Base-by-base conservation (phyloP, 2,113 vertebrate species). In the Seriola aureovittata region DNA sequence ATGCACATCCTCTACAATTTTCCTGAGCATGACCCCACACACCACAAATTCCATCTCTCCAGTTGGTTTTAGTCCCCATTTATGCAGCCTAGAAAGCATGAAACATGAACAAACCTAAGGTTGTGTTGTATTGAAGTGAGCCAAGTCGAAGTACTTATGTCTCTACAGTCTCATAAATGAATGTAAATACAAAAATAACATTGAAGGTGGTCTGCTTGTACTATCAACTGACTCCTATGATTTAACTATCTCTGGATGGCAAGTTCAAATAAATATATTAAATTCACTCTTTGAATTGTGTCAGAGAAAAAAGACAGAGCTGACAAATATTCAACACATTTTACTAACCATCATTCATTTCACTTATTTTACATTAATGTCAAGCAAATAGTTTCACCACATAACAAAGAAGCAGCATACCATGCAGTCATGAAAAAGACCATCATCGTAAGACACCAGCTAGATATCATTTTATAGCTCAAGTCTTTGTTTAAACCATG, bases 271-370 rank as follows among this genome's bases (percentile, higher is more conserved):
- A 46, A 46, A 46, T 5, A 13, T 13, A 50, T 8, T 21, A 50
- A 54, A 54, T 21, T n/a, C 10, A 9, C 2, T 6, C 19, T 25
- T 21, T n/a, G 13, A 14, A 7, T 17, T 48, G 11, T 19, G 0
- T 34, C 19, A 59, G 5, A 60, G 13, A n/a, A 42, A 77, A n/a
- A 72, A 54, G n/a, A 55, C 54, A 52, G 17, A 19, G 0, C 3
- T 6, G 46, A 59, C 29, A 59, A 50, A 54, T 1, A 13, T 25
- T 40, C 5, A 42, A 38, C 19, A 16, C 0, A 29, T 59, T 65
- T 81, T 66, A 78, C 74, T 76, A 29, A n/a, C 8, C 25, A 54
- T 80, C 21, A 29, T 46, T 6, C 4, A 38, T 14, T 32, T 82
- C 8, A 78, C 23, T 38, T 8, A 12, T 77, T 57, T 77, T 11